phyloP scores from a whole-genome alignment of 2,113 vertebrate species.

The Crotalus helleri region DNA sequence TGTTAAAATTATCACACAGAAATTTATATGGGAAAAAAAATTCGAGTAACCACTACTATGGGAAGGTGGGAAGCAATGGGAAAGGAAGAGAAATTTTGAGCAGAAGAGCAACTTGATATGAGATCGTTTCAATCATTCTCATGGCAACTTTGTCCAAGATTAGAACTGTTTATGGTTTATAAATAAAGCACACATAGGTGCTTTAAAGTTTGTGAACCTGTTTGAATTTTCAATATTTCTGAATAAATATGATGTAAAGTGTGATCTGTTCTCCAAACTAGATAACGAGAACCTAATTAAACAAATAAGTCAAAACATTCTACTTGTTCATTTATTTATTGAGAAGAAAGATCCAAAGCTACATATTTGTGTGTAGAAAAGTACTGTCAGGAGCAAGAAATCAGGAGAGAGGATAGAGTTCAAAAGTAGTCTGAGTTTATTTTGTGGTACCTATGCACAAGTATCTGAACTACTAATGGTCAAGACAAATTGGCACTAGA shows the following conservation, averaged over 20 bases:
- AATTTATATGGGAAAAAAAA: neutral
- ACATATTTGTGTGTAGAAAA: neutral
- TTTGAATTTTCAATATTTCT: neutral
- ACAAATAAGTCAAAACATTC: neutral
- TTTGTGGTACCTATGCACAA: too few relatives aligned
- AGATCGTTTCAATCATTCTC: neutral
- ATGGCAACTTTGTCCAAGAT: neutral
- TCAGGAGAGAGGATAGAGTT: neutral
- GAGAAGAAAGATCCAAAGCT: neutral
- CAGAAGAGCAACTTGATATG: neutral
- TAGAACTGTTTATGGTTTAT: neutral
- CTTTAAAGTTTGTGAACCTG: neutral
- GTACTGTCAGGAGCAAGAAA: neutral
- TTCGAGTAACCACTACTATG: neutral
- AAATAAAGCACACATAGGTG: neutral
- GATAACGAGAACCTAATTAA: neutral
- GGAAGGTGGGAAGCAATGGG: neutral
- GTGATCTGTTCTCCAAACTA: neutral
- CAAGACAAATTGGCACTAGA: too few relatives aligned
- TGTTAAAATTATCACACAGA: neutral
- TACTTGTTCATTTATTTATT: neutral
- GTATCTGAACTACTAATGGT: too few relatives aligned
- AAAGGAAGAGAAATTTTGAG: neutral
- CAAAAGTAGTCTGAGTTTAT: neutral
- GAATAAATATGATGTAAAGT: neutral